A percentile compares a stretch with the other conserved stretches of the same genome.
Conservation (phyloP, 1,140 invertebrate species). For the Euborellia annulipes region DNA sequence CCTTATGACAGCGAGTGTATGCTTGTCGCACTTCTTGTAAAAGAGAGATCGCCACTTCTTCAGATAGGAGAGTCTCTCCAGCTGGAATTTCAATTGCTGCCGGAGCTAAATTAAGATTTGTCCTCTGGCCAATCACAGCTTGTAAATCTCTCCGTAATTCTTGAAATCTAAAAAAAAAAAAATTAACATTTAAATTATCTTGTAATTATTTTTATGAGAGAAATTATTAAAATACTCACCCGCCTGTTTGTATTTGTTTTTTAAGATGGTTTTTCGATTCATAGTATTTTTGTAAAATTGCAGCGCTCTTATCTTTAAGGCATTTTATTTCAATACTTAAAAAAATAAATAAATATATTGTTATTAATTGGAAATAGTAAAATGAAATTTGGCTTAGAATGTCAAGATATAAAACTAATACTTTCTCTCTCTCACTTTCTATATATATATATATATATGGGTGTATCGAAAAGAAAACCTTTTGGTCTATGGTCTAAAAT, state of each 20-base stretch:
- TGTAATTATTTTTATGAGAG: too few relatives aligned
- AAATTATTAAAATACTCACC: slow-evolving; percentile 30
- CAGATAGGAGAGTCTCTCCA: slow-evolving; percentile 92
- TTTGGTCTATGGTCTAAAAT: too few relatives aligned
- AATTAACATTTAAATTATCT: too few relatives aligned
- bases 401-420: slow-evolving; percentile 7
- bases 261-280: slow-evolving; percentile 90
- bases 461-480: too few relatives aligned
- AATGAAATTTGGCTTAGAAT: slow-evolving; percentile 2
- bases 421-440: too few relatives aligned
- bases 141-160: slow-evolving; percentile 85
- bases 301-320: slow-evolving; percentile 54
- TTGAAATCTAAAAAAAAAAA: slow-evolving; percentile 50
- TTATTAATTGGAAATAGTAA: neutral
- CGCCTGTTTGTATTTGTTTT: slow-evolving; percentile 57
- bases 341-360: slow-evolving; percentile 18
- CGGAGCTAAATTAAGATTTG: slow-evolving; percentile 76
- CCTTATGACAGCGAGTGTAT: slow-evolving; percentile 71
- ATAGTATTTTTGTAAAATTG: slow-evolving; percentile 74
- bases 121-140: slow-evolving; percentile 76
- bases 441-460: too few relatives aligned
- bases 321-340: slow-evolving; percentile 56
- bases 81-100: slow-evolving; percentile 82
- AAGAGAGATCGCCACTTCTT: slow-evolving; percentile 87
- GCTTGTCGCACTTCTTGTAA: slow-evolving; percentile 84